Base-by-base conservation (phyloP, 1,140 invertebrate species). In the Brachionus rotundiformis region DNA sequence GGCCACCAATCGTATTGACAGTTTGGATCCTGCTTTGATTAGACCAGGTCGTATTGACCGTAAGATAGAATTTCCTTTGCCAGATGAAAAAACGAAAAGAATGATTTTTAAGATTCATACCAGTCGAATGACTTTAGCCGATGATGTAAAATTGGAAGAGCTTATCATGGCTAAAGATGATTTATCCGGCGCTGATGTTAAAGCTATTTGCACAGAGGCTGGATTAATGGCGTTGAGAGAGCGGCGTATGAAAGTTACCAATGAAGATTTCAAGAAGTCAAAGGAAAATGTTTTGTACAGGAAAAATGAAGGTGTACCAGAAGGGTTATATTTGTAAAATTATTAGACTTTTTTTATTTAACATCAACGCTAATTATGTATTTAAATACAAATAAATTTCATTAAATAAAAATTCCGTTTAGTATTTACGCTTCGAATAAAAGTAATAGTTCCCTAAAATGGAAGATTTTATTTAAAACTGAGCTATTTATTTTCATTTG, bases 1-100 rank as follows among this genome's bases (percentile, higher is more conserved):
- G 98, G 98, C 98, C 11, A 99, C 98, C 41, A 99, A 99, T 88
- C 91, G 98, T 85, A 99, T 99, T 87, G 98, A 99, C 89, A 99
- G 97, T 4, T 89, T 99, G 44, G 98, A 99, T 90, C 98, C 98
- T 44, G 98, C 98, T 44, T 90, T 99, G 2, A 99, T 99, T 87
- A 92, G 98, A 86, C 97, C 98, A 19, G 98, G 98, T 65, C 92
- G 98, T 88, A 99, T 99, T 85, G 98, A 99, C 89, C 91, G 98
- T 65, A 99, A 99, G 89, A 99, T 99, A 83, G 98, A 99, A 89
- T 99, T 99, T 86, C 98, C 98, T 4, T 88, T 99, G 63, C 98
- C 98, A 0, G 98, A 99, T 90, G 98, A 99, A 86, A 99, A 98
- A 87, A 99, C 98, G 0, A 99, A 99, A 87, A 90, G 94, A 82